Conservation (phyloP, 2,888 invertebrate species). For the Lepidochrysops patricia region DNA sequence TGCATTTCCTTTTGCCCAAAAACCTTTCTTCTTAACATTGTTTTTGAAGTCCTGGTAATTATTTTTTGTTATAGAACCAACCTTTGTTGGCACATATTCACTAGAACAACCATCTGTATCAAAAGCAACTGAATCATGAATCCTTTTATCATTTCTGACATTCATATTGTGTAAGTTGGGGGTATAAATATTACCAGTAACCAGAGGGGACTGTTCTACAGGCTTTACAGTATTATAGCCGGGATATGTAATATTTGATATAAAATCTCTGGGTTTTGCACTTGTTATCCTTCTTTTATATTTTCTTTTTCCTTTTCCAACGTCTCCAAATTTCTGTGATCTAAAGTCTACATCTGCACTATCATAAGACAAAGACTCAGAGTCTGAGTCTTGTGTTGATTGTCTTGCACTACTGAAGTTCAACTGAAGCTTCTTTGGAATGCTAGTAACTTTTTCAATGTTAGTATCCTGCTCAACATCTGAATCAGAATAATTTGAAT, state of each 20-base stretch:
- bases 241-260: slow-evolving; percentile 34
- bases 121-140: slow-evolving; percentile 29
- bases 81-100: slow-evolving; percentile 66
- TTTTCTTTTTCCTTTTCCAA: slow-evolving; percentile 42
- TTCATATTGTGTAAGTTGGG: slow-evolving; percentile 54
- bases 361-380: slow-evolving; percentile 55
- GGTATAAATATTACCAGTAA: slow-evolving; percentile 58
- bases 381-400: slow-evolving; percentile 44
- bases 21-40: slow-evolving; percentile 59
- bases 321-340: slow-evolving; percentile 52
- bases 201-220: slow-evolving; percentile 47
- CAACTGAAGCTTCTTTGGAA: slow-evolving; percentile 25
- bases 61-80: slow-evolving; percentile 55
- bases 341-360: slow-evolving; percentile 62
- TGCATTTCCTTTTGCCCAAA: slow-evolving; percentile 65
- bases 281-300: slow-evolving; percentile 36
- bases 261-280: slow-evolving; percentile 31
- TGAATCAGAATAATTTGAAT: slow-evolving; percentile 50
- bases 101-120: slow-evolving; percentile 52
- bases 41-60: slow-evolving; percentile 67
- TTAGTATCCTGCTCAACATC: slow-evolving; percentile 37
- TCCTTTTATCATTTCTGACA: slow-evolving; percentile 29
- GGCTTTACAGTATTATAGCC: slow-evolving; percentile 53
- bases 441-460: slow-evolving; percentile 29
- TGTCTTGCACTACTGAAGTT: slow-evolving; percentile 28